phyloP scores from a whole-genome alignment of 92 coral and sea anemone species.

The Epizoanthus scotinus region DNA sequence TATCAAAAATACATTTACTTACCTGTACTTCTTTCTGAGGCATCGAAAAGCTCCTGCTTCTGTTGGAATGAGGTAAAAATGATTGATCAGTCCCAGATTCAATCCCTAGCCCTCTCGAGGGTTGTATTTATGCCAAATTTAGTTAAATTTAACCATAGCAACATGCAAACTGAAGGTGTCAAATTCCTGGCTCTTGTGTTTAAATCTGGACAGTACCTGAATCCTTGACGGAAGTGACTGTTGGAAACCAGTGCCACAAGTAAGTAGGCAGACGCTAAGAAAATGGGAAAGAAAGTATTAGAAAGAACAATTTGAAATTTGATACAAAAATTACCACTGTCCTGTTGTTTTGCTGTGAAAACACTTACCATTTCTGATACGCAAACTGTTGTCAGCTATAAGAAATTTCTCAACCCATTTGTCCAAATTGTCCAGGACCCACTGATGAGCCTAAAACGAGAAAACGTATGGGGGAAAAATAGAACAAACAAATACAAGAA shows the following conservation, averaged over 20 bases:
- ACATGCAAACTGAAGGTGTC: not conserved
- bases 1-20: not conserved
- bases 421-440: slow-evolving; percentile 94
- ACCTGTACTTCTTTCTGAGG: slow-evolving; percentile 98
- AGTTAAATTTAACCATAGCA: too few relatives aligned
- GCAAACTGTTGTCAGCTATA: slow-evolving; percentile 89
- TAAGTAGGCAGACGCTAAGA: slow-evolving; percentile 87
- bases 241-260: slow-evolving; percentile 91
- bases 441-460: slow-evolving; percentile 84
- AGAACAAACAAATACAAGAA: not conserved
- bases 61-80: slow-evolving; percentile 11
- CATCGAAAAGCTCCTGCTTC: slow-evolving; percentile 86
- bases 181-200: not conserved
- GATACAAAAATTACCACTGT: not conserved
- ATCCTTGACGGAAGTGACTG: slow-evolving; percentile 89
- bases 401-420: slow-evolving; percentile 96
- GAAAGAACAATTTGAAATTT: not conserved
- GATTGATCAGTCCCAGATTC: too few relatives aligned
- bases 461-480: not conserved
- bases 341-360: not conserved
- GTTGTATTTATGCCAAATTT: too few relatives aligned
- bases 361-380: slow-evolving; percentile 89
- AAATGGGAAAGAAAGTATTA: not conserved
- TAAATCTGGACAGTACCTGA: slow-evolving; percentile 73
- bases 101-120: too few relatives aligned